These are phyloP conservation scores for Phthorimaea operculella DNA, from an alignment of 1,140 invertebrate species.

Conservation along the genomic window DNA sequence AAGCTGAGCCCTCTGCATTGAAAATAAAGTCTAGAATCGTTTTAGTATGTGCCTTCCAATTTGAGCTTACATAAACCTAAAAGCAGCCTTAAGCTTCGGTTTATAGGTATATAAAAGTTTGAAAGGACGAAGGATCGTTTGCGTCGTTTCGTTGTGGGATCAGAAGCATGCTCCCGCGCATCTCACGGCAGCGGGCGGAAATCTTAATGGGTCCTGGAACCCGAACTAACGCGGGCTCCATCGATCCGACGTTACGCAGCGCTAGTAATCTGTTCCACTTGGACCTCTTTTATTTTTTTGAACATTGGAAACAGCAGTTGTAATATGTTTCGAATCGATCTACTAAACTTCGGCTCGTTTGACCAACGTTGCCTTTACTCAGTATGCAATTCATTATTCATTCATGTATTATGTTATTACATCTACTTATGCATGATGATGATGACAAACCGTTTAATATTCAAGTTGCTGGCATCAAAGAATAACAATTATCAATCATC, in stretches of 20 bases:
- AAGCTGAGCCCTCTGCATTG: slow-evolving; percentile 11
- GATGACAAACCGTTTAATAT: too few species aligned
- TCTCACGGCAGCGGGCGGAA: slow-evolving; percentile 54
- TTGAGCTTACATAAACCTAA: background rate
- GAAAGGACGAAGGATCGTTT: background rate
- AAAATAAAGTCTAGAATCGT: background rate
- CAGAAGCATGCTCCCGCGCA: slow-evolving; percentile 49
- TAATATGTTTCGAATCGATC: too few species aligned
- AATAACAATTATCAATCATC: too few species aligned
- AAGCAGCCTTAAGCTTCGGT: background rate
- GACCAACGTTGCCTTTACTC: too few species aligned
- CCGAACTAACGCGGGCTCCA: slow-evolving; percentile 56
- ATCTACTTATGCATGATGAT: too few species aligned
- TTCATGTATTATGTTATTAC: too few species aligned
- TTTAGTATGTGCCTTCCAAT: background rate
- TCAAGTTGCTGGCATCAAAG: too few species aligned
- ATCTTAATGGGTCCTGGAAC: slow-evolving; percentile 64
- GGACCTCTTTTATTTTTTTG: slow-evolving; percentile 4
- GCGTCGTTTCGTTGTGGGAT: background rate
- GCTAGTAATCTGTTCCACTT: slow-evolving; percentile 24
- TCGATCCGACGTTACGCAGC: slow-evolving; percentile 48
- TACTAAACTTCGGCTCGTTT: too few species aligned
- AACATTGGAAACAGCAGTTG: too few species aligned
- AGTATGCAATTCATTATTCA: too few species aligned
- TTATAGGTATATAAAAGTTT: background rate